Conservation (phyloP, 2,113 vertebrate genomes). For the Istiophorus platypterus region DNA sequence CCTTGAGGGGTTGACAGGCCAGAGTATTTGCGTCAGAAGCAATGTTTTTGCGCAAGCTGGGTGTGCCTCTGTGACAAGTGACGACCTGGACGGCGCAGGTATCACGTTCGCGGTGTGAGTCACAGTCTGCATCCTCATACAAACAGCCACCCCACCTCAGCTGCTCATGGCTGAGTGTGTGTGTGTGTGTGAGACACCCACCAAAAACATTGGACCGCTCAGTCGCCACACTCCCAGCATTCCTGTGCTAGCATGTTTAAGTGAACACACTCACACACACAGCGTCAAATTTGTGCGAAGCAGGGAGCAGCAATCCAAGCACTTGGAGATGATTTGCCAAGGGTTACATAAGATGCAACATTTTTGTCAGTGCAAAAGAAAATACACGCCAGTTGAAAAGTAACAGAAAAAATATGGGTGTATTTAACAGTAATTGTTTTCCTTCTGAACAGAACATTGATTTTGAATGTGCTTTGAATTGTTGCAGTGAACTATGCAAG, state of each 20-base stretch:
- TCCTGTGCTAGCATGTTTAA: constrained; percentile 63
- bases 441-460: background rate
- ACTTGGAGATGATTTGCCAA: background rate
- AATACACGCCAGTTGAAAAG: background rate
- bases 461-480: background rate
- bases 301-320: background rate
- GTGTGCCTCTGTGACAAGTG: constrained; percentile 61
- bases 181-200: constrained; percentile 26
- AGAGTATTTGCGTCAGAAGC: constrained; percentile 48
- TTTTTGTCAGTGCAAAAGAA: constrained; percentile 3
- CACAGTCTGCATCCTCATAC: constrained; percentile 67
- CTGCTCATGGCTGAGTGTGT: constrained; percentile 16
- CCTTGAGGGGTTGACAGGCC: constrained; percentile 16
- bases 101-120: constrained; percentile 66
- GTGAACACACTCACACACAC: constrained; percentile 9
- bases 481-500: background rate
- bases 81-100: constrained; percentile 55
- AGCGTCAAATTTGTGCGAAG: constrained; percentile 1
- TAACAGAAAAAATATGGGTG: background rate
- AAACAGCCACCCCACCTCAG: constrained; percentile 30
- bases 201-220: constrained; percentile 59
- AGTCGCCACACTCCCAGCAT: constrained; percentile 53
- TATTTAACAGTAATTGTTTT: constrained; percentile 4
- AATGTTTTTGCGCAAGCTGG: constrained; percentile 37
- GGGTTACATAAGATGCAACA: constrained; percentile 18